Evolutionary conservation across 2,113 vertebrate species (phyloP), one percentile per base, ranked within the genome.

Genomic region (Poecilia latipinna): DNA sequence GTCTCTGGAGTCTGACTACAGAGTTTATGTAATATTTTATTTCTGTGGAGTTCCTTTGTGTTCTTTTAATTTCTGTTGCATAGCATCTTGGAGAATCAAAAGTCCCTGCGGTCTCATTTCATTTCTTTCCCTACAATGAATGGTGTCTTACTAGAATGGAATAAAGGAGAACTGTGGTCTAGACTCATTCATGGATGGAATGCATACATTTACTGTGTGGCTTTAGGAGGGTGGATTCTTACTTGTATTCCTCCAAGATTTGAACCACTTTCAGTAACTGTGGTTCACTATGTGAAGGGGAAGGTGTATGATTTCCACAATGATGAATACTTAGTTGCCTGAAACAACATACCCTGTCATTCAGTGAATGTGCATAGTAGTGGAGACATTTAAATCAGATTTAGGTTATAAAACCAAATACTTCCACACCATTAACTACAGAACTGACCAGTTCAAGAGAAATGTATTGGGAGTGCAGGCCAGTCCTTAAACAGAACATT

Each of bases 181-280:
- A 89, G 82, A 89, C 86, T 92, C 92, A 92, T 91, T 92, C 75
- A 90, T 91, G 84, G 75, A 65, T 74, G 79, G 73, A 83, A 87
- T 86, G 71, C 79, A 79, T 86, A 77, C 79, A 70, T 79, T 86
- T 74, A 77, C 76, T 76, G 68, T 79, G 62, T 78, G 68, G 78
- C 80, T 37, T 31, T 35, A 65, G 35, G 42, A 78, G 75, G 12
- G 74, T 66, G 72, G 42, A 72, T 82, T 75, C 29, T 69, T 66
- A 51, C 78, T 75, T 75, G 64, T 74, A 75, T 90, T 82, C 82
- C 70, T 82, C 76, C 76, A 86, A 87, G 82, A 86, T 90, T 88
- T 89, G 88, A 90, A 89, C 88, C 85, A 93, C 76, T 88, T 90
- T 60, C 22, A 68, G 51, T 48, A 80, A 87, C 78, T 68, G 72